phyloP scores from a whole-genome alignment of 2,797 vertebrate species.

The Sparidentex hasta region DNA sequence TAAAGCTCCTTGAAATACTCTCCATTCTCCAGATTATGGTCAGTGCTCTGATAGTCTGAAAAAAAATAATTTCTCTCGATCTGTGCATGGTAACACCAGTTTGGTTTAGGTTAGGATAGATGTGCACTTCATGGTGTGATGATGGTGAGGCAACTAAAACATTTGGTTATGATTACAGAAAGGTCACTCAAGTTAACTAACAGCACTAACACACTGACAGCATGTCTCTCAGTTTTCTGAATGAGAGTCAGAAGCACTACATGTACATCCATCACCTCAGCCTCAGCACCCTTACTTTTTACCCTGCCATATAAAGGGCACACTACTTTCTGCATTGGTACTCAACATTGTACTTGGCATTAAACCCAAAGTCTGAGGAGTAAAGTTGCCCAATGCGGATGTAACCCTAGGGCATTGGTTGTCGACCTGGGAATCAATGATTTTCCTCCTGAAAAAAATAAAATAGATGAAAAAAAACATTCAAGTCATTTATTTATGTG shows the following conservation, averaged over 20 bases:
- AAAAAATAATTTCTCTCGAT: background rate
- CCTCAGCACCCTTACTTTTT: background rate
- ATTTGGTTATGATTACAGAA: background rate
- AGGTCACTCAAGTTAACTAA: background rate
- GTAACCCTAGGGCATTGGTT: background rate
- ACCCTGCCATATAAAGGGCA: background rate
- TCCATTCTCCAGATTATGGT: background rate
- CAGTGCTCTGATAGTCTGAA: background rate
- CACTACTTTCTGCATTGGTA: background rate
- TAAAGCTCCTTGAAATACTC: constrained; percentile 2
- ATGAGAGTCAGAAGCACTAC: background rate
- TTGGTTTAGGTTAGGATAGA: too few relatives aligned
- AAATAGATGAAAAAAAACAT: too few relatives aligned
- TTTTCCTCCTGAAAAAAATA: too few relatives aligned
- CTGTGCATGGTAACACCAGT: background rate
- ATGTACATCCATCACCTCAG: too few relatives aligned
- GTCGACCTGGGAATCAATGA: too few relatives aligned
- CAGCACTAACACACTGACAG: background rate
- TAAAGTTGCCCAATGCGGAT: background rate
- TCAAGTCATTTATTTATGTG: too few relatives aligned
- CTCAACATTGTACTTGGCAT: background rate
- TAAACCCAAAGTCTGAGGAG: background rate
- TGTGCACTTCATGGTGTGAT: background rate
- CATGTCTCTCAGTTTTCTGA: background rate
- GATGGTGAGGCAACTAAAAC: background rate